Base-by-base conservation (phyloP, 1,140 invertebrate genomes). In the Dendroctonus ponderosae region DNA sequence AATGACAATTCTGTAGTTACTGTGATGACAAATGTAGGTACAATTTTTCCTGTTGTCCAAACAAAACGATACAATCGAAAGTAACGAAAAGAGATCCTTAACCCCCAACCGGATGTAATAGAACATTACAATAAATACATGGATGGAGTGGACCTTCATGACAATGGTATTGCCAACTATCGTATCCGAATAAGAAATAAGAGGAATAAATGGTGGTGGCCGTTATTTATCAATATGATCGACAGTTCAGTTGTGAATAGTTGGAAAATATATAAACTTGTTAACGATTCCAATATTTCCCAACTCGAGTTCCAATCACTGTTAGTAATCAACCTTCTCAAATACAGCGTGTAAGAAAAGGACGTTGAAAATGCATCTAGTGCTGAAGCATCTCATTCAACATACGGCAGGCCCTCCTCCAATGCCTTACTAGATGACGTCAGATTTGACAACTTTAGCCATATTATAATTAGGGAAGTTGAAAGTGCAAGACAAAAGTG, bases 151-250 rank as follows among this genome's bases (percentile, higher is more conserved):
- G 68, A 76, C 66, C 58, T 71, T 37, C 72, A 73, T 65, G 76
- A 75, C 67, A 71, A 71, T 64, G 70, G 59, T 41, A 62, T 75
- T 43, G 70, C 67, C n/a, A 72, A 77, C 53, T 76, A 76, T 51
- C 59, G 71, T 60, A 71, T 68, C 43, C 64, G 59, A 14, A 62
- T 76, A 51, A 46, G 66, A 61, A 69, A 69, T 41, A 76, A 77
- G 65, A n/a, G n/a, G n/a, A n/a, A n/a, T n/a, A 76, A 77, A 68
- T 75, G 75, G 74, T 76, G 74, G 72, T 76, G 71, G 72, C 71
- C 67, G 7, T 46, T 76, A 15, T 75, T 77, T 67, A 54, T 54
- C 42, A 71, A 72, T 54, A 52, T 59, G 48, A 44, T 76, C 51
- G 66, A 74, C 62, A 73, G 51, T 62, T 60, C 61, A 56, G 44